Conservation (phyloP, 1,140 invertebrate genomes). For the Drosophila funebris region DNA sequence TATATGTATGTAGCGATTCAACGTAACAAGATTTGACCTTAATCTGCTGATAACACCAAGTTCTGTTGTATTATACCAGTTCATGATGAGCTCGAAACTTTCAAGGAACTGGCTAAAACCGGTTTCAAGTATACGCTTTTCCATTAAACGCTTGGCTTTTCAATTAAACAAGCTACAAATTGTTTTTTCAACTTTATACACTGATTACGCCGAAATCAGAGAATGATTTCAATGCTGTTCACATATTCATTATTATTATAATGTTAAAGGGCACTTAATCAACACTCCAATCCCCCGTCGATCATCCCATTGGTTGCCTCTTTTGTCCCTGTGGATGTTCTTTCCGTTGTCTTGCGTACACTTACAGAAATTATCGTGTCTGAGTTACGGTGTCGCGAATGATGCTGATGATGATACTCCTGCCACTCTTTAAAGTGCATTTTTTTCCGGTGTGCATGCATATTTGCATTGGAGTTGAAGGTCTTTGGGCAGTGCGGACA, state of each 20-base stretch:
- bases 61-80: slow-evolving; percentile 56
- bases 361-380: slow-evolving; percentile 62
- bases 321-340: neutral
- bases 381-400: slow-evolving; percentile 21
- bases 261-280: slow-evolving; percentile 25
- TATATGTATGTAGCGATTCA: slow-evolving; percentile 47
- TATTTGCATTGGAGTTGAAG: slow-evolving; percentile 79
- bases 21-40: slow-evolving; percentile 70
- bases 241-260: neutral
- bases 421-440: slow-evolving; percentile 77
- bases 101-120: slow-evolving; percentile 39
- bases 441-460: slow-evolving; percentile 80
- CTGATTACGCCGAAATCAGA: slow-evolving; percentile 34
- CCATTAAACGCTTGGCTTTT: slow-evolving; percentile 53
- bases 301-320: neutral
- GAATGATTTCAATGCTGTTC: slow-evolving; percentile 4
- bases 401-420: slow-evolving; percentile 48
- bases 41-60: slow-evolving; percentile 58
- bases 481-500: slow-evolving; percentile 78
- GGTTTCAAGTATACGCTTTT: slow-evolving; percentile 29
- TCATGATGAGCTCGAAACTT: slow-evolving; percentile 33
- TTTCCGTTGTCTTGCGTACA: slow-evolving; percentile 63
- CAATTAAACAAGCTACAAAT: slow-evolving; percentile 60
- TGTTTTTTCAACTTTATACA: slow-evolving; percentile 38
- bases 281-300: slow-evolving; percentile 17